Evolutionary conservation across 1,140 invertebrate species (phyloP), one percentile per base, ranked within the genome.

Genomic region (Pectinophora gossypiella): DNA sequence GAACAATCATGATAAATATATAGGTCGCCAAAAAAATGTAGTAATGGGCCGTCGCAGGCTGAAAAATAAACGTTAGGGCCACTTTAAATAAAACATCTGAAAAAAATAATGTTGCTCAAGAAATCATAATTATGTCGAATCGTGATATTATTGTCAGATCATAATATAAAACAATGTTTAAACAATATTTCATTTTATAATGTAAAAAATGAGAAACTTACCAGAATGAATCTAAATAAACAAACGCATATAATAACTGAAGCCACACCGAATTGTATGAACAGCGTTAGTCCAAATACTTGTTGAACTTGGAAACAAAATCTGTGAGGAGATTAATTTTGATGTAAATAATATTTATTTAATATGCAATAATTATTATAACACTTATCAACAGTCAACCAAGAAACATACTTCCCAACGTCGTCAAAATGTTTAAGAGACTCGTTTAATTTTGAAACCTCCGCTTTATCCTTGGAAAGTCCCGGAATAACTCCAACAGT

Each of bases 1-100:
- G 70, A 20, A 70, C 51, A 0, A 72, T 64, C 78, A 81, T 80
- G 4, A 75, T 42, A 47, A 61, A 56, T 45, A 73, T 68, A 40
- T 84, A 84, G 18, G 66, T 69, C 6, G 57, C 55, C 1, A 84
- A 55, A 43, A 80, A 84, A 45, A 78, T 61, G 5, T 71, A 76
- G 45, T 78, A 84, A n/a, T 65, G 52, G 4, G 51, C 40, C 3
- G 71, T 45, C 7, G 75, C 71, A 0, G 76, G 70, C 78, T 84
- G 43, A 23, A 66, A 68, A 38, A n/a, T 6, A 38, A 38, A 10
- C 9, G n/a, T 38, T 38, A n/a, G 5, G 5, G 12, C 12, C 5
- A 27, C 23, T 6, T 27, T 27, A 5, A 5, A 5, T 27, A 27
- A 6, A 6, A 27, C 23, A 6, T 27, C 23, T 27, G n/a, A n/a